Evolutionary conservation across 2,113 vertebrate species (phyloP).

Genomic region (Podarcis cretensis): DNA sequence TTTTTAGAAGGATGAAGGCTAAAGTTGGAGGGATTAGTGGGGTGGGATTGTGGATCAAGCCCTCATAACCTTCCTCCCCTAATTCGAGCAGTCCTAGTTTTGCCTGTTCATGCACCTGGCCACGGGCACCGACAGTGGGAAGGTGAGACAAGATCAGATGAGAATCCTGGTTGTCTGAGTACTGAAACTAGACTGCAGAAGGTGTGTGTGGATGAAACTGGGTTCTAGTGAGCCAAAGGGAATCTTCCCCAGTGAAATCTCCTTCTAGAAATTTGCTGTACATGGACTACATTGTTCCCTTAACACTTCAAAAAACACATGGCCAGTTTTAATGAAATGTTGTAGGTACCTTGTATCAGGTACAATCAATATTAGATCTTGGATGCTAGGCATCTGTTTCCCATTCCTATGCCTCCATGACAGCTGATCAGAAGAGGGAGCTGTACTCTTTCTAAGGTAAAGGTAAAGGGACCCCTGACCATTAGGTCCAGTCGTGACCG

Average conservation of each 20-base stretch:
- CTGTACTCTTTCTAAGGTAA: background rate
- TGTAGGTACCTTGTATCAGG: background rate
- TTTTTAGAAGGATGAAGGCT: too few species aligned
- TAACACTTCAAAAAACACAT: too few species aligned
- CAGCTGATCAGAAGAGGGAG: background rate
- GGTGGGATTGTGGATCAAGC: too few species aligned
- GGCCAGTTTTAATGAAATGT: background rate
- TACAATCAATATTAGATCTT: background rate
- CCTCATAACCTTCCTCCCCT: too few species aligned
- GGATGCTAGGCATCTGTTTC: background rate
- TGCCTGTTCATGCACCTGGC: background rate
- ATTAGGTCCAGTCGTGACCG: too few species aligned
- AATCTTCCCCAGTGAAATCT: too few species aligned
- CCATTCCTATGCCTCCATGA: background rate
- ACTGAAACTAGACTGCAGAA: background rate
- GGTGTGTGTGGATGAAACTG: background rate
- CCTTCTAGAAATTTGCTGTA: too few species aligned
- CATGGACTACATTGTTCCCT: too few species aligned
- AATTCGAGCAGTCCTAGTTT: background rate
- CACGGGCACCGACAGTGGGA: background rate
- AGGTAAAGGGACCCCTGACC: too few species aligned
- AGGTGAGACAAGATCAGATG: background rate
- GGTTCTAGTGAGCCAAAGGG: background rate
- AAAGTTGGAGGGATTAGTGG: too few species aligned
- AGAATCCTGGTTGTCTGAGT: background rate